A percentile compares a stretch with the other conserved stretches of the same genome.
Conservation (phyloP, 2,797 vertebrate genomes). For the Sternotherus odoratus region DNA sequence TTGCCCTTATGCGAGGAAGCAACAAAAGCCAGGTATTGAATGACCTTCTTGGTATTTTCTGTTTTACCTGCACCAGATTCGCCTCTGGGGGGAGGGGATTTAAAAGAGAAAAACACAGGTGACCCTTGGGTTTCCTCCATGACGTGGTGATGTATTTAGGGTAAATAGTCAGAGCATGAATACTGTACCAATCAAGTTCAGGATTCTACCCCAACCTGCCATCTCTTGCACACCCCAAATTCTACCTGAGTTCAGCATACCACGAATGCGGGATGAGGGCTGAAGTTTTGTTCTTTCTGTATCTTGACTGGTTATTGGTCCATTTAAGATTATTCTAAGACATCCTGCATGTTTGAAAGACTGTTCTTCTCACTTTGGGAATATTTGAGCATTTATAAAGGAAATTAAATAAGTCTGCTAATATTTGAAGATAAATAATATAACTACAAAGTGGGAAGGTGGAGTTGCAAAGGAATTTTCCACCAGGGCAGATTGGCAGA, state of each 20-base stretch:
- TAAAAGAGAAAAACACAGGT: neutral
- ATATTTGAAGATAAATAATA: conserved; percentile 26
- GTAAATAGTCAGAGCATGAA: neutral
- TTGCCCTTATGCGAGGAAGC: conserved; percentile 98
- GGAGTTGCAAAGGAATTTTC: neutral
- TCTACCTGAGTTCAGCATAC: conserved; percentile 18
- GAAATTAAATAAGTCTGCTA: neutral
- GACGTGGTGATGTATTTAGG: neutral
- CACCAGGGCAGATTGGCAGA: too few species aligned
- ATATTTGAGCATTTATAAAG: conserved; percentile 12
- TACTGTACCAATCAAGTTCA: neutral
- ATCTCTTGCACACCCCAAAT: neutral
- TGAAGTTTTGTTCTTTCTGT: neutral
- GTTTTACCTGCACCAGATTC: conserved; percentile 98
- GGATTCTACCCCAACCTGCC: neutral
- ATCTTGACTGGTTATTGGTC: conserved; percentile 6
- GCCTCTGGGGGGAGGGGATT: conserved; percentile 82
- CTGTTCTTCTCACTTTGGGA: conserved; percentile 53
- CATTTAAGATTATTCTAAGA: conserved; percentile 60
- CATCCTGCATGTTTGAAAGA: conserved; percentile 15
- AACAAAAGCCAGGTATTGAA: conserved; percentile 96
- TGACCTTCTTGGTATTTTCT: conserved; percentile 98
- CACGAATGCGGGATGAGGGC: neutral
- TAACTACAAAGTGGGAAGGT: neutral
- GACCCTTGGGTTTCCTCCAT: conserved; percentile 1